A percentile compares a stretch with the other conserved stretches of the same genome.
phyloP scores from a whole-genome alignment of 1,140 invertebrate genomes.

The Conus ventricosus region DNA sequence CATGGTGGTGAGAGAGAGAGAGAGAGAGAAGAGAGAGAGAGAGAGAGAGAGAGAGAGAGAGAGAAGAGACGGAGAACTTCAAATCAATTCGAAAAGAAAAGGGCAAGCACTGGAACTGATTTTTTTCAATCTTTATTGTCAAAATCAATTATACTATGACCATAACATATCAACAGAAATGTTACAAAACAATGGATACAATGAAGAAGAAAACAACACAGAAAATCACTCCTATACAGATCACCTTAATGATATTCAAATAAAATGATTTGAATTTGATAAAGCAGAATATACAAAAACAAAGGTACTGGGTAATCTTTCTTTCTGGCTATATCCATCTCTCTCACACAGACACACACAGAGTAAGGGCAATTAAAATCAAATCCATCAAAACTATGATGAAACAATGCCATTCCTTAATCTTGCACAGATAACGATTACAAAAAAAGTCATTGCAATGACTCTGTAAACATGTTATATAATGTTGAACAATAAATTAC shows the following conservation, averaged over 20 bases:
- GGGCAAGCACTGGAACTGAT: too few species aligned
- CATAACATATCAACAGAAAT: neutral
- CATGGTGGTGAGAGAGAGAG: too few species aligned
- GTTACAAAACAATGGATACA: neutral
- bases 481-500: neutral
- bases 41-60: too few species aligned
- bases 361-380: neutral
- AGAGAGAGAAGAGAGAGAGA: too few species aligned
- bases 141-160: constrained; percentile 7
- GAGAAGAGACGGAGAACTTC: too few species aligned
- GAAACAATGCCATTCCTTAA: neutral
- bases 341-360: neutral
- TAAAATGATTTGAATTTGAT: neutral
- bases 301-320: neutral
- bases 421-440: neutral
- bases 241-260: neutral
- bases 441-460: neutral
- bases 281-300: neutral
- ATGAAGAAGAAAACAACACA: neutral
- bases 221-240: neutral
- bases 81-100: too few species aligned
- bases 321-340: too few species aligned
- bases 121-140: constrained; percentile 1
- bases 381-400: neutral
- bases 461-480: neutral